Conservation (phyloP, 2,113 vertebrate genomes). For the Neodon shergylaensis region DNA sequence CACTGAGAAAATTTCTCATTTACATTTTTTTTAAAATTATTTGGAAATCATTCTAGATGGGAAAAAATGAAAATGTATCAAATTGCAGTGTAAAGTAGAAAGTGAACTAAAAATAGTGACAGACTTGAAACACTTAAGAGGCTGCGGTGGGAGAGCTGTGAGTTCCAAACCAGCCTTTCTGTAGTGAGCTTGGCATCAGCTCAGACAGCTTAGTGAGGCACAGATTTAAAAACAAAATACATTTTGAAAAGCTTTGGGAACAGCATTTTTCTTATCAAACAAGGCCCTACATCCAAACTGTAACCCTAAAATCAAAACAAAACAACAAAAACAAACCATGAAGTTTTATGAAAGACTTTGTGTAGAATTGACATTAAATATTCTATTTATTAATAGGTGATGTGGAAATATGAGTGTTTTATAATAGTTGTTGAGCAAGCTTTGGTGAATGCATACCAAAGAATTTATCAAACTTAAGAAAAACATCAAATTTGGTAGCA, state of each 20-base stretch:
- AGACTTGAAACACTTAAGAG: background rate
- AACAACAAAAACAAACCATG: background rate
- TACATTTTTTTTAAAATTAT: background rate
- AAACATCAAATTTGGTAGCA: background rate
- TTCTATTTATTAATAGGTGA: background rate
- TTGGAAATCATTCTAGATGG: background rate
- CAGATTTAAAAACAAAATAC: background rate
- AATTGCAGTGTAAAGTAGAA: background rate
- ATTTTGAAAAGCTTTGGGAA: background rate
- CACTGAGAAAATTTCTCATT: background rate
- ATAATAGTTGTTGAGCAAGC: background rate
- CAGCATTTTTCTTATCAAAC: background rate
- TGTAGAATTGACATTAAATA: background rate
- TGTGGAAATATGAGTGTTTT: background rate
- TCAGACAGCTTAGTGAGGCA: background rate
- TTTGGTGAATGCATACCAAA: background rate
- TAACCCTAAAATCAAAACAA: background rate
- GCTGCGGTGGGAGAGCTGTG: too few species aligned
- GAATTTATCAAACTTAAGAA: background rate
- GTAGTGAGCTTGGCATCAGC: background rate
- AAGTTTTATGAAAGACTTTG: background rate
- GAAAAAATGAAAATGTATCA: background rate
- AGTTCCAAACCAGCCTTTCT: background rate
- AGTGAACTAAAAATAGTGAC: background rate
- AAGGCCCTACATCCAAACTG: background rate